Base-by-base conservation (phyloP, 2,888 invertebrate genomes). In the Glomeris marginata region DNA sequence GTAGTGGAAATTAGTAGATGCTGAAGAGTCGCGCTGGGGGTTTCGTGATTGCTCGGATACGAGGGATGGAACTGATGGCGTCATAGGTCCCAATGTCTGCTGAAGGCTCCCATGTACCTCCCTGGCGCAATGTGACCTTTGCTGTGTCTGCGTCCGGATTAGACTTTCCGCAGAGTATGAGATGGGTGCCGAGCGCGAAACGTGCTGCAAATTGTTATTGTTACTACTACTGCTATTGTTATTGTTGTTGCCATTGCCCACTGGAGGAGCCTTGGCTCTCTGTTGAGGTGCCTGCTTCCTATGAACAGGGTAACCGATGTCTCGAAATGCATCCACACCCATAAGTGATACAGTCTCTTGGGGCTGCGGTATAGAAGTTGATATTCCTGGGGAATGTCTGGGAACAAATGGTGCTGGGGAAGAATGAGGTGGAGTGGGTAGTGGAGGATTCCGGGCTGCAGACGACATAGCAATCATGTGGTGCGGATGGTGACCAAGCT, bases 91-190 rank as follows among this genome's bases (percentile, higher is more conserved):
- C 35, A 40, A 15, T 21, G 15, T 16, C 41, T 13, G 11, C 47
- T 28, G 41, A 41, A n/a, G 33, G 18, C 16, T 33, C 13, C 10
- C 18, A 18, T 35, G 45, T 28, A 38, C 44, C 15, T 43, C 47
- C 33, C 41, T 35, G 13, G 47, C 47, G 18, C 54, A 54, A 22
- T 52, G 45, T 8, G 54, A 41, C 6, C 52, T 45, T 37, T 41
- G 36, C 15, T 45, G 48, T 6, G 44, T 21, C 20, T 45, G 51
- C 2, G 49, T 33, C 28, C 52, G 54, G 33, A 54, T 52, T 8
- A 54, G 49, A 38, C 51, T 52, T 36, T 54, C 54, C 2, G 54
- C 54, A 2, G 54, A 54, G 37, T 54, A 53, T 8, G 53, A 54
- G 41, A 54, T 51, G 2, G 42, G 33, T n/a, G 49, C 21, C 2